Conservation (phyloP, 1,140 invertebrate species). For the Sycobia sp. region DNA sequence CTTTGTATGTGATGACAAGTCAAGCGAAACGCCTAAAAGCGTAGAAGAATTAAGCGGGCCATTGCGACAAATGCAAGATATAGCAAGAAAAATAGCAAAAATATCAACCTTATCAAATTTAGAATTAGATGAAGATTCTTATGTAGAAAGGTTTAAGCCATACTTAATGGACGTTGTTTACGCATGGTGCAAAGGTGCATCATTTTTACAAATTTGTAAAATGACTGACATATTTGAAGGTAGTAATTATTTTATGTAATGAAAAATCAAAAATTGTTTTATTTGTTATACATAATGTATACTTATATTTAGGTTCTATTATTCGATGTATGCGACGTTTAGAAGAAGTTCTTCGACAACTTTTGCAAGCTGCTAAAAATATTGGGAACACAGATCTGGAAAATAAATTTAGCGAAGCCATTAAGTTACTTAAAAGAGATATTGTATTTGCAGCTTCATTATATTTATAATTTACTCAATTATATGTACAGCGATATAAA, state of each 20-base stretch:
- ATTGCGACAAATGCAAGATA: slow-evolving; percentile 80
- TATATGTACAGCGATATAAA: slow-evolving; percentile 26
- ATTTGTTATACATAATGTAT: slow-evolving; percentile 1
- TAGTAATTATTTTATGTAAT: slow-evolving; percentile 47
- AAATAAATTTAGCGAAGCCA: slow-evolving; percentile 93
- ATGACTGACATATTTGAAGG: slow-evolving; percentile 99
- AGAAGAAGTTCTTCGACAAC: slow-evolving; percentile 93
- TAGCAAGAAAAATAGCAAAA: slow-evolving; percentile 88
- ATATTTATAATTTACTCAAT: slow-evolving; percentile 76
- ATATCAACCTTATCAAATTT: slow-evolving; percentile 91
- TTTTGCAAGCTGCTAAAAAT: slow-evolving; percentile 94
- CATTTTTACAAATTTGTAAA: slow-evolving; percentile 92
- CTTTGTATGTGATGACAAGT: slow-evolving; percentile 97
- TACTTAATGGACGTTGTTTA: slow-evolving; percentile 97
- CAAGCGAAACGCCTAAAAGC: slow-evolving; percentile 79
- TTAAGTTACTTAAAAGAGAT: slow-evolving; percentile 92
- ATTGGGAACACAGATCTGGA: slow-evolving; percentile 96
- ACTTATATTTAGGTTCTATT: slow-evolving; percentile 80
- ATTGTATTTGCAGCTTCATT: slow-evolving; percentile 99
- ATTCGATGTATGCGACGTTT: slow-evolving; percentile 96
- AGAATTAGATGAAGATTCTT: slow-evolving; percentile 86
- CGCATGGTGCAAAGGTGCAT: slow-evolving; percentile 92
- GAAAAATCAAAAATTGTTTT: slow-evolving; percentile 3
- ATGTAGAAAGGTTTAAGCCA: slow-evolving; percentile 92
- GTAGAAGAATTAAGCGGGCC: slow-evolving; percentile 87